Base-by-base conservation (phyloP, 2,888 invertebrate species). In the Masnerella sp. region DNA sequence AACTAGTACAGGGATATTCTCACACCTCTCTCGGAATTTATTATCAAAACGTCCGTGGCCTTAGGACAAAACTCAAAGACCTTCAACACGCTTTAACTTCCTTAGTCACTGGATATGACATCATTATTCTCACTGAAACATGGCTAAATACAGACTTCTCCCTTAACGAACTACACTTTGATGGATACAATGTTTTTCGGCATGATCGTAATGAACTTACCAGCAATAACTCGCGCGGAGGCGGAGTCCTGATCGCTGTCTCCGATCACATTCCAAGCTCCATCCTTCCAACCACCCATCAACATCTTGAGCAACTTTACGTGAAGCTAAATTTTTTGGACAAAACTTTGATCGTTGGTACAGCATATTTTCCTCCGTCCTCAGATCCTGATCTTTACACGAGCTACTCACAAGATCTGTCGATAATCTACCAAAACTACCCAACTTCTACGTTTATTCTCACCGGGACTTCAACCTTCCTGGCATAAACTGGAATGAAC, bases 231-330 rank as follows among this genome's bases (percentile, higher is more conserved):
- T 7, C 18, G 11, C 18, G 36, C 12, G 51, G 51, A 17, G 51
- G 51, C 8, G 51, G 51, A n/a, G 15, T 51, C 4, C 14, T 51
- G 18, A 51, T 51, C n/a, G 51, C 51, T 2, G 20, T 51, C 15
- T n/a, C n/a, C 5, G 14, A 36, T 11, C 2, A 7, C 12, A 22
- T 51, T 7, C 1, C 34, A 2, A 34, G 22, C 2, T 20, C 9
- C n/a, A 20, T 30, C 7, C 1, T 51, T 14, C 8, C n/a, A 17
- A 7, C 32, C 1, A 17, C 5, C n/a, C 3, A 17, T 12, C 43
- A 20, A 3, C 8, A n/a, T 11, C 5, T 43, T 5, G 43, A 43
- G 17, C 45, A 47, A 8, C 28, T 51, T 32, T 14, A 25, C 14
- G 18, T 51, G 18, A 14, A 12, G 3, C 11, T 11, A n/a, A 51